Base-by-base conservation (phyloP, 2,113 vertebrate species). In the Serilophus lunatus region DNA sequence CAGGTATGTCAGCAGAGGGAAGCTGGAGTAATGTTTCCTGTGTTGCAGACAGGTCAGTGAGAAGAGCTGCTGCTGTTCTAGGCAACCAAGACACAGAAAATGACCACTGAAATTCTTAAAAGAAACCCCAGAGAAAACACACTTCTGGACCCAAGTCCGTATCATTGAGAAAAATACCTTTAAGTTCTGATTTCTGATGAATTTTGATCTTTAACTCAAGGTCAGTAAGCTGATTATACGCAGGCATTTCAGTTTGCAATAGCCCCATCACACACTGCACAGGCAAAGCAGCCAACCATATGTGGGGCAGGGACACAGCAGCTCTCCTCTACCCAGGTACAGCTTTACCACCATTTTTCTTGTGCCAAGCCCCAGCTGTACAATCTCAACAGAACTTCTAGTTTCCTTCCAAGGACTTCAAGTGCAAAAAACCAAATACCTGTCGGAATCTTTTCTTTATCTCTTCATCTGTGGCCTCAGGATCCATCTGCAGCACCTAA, bases 371-470 rank as follows among this genome's bases (percentile, higher is more conserved):
- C 49, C 53, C 25, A 72, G 61, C 45, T 69, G 40, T n/a, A 76
- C 33, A 72, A 77, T 28, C 66, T 33, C 31, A 70, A 76, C 11
- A 50, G 57, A 78, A 78, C 23, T 89, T 82, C 53, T 56, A 10
- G 3, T 47, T 65, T 78, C 56, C 49, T 65, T 71, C 57, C 61
- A 76, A 3, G 7, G 10, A 50, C 22, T 69, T 26, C 18, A 49
- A 78, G 19, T 15, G 33, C 53, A 69, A 74, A 91, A 44, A 82
- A 70, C 6, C 76, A 90, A 65, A 75, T 98, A 99, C 99, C 97
- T 99, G 99, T 26, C 99, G 97, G 95, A 99, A 99, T 90, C 99
- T 98, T 97, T 99, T 99, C 97, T 99, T 99, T 96, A 99, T 97
- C 95, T 99, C 99, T 59, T 99, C 98, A 95, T 99, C 99, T 97